phyloP scores from a whole-genome alignment of 2,797 vertebrate species.

The Micropoecilia bifurca region DNA sequence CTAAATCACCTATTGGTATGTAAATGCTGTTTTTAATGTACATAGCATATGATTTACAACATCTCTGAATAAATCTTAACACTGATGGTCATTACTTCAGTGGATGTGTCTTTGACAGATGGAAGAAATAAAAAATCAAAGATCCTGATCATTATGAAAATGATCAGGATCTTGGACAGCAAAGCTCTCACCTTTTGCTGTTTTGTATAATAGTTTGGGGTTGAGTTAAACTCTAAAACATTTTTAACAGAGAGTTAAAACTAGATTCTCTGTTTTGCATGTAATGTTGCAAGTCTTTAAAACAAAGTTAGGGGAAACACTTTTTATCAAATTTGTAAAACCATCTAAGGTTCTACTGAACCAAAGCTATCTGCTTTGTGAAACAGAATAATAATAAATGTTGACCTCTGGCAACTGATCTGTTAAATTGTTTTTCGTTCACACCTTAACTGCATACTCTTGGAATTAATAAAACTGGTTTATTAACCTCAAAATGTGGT shows the following conservation, averaged over 20 bases:
- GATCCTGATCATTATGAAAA: neutral
- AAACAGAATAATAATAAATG: neutral
- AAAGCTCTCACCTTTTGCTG: neutral
- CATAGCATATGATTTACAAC: neutral
- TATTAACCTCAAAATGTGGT: neutral
- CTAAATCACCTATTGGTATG: neutral
- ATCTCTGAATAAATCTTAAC: neutral
- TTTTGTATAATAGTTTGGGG: neutral
- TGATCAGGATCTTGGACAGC: too few species aligned
- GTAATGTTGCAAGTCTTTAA: neutral
- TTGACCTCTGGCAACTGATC: neutral
- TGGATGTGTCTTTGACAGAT: neutral
- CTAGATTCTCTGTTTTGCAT: neutral
- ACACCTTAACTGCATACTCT: neutral
- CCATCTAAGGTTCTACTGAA: neutral
- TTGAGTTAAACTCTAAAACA: neutral
- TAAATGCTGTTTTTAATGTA: neutral
- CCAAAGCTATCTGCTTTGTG: too few species aligned
- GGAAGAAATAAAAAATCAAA: neutral
- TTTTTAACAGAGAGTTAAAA: neutral
- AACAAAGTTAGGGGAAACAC: neutral
- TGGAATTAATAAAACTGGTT: neutral
- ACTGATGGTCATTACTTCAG: neutral
- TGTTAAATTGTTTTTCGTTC: neutral
- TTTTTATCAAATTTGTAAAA: neutral